phyloP scores from a whole-genome alignment of 2,113 vertebrate species.

The Ginglymostoma cirratum region DNA sequence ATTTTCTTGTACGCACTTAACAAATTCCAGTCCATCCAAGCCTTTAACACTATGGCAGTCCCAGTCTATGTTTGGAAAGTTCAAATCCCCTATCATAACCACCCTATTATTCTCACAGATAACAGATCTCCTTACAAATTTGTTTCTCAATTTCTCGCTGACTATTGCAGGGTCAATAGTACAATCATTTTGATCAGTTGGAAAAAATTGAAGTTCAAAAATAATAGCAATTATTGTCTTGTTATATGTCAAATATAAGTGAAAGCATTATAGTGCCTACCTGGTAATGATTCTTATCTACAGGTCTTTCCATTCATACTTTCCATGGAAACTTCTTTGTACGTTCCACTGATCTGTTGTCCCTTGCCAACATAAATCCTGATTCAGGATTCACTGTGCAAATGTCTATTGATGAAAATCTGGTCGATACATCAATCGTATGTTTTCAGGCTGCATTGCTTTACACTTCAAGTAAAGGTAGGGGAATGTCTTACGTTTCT shows the following conservation, averaged over 20 bases:
- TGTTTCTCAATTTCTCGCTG: no score
- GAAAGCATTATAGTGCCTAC: neutral
- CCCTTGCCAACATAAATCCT: slow-evolving; percentile 92
- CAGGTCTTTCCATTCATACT: slow-evolving; percentile 95
- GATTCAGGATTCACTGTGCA: slow-evolving; percentile 97
- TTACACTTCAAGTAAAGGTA: slow-evolving; percentile 97
- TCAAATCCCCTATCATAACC: no score
- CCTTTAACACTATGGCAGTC: no score
- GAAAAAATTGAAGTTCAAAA: neutral
- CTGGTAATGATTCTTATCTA: slow-evolving; percentile 5
- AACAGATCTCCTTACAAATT: no score
- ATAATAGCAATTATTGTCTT: neutral
- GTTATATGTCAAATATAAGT: neutral
- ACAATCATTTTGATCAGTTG: neutral
- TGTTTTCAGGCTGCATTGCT: slow-evolving; percentile 94
- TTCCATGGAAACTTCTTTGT: slow-evolving; percentile 98
- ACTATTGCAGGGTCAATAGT: no score
- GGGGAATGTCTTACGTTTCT: neutral
- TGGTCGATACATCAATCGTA: slow-evolving; percentile 82
- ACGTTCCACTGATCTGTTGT: slow-evolving; percentile 89
- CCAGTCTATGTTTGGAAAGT: no score
- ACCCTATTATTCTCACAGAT: no score
- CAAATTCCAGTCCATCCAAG: no score
- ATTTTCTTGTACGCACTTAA: no score
- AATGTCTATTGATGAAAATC: slow-evolving; percentile 87